Evolutionary conservation across 2,113 vertebrate species (phyloP), one percentile per base, ranked within the genome.

Genomic region (Eulemur macaco): DNA sequence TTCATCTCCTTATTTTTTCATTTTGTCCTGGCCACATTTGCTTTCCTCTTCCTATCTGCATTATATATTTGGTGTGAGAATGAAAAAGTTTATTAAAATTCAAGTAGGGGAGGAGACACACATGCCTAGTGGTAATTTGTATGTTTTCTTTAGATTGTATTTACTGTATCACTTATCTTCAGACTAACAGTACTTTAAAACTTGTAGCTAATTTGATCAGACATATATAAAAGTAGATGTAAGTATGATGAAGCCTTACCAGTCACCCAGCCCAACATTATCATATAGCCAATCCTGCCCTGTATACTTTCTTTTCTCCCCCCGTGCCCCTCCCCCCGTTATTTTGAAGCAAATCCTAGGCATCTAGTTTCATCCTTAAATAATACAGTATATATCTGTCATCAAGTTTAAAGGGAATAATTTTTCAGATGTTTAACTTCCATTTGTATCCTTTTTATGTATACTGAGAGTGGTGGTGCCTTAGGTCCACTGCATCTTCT

Each of bases 341-440:
- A 87, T 90, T 97, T 77, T 96, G 39, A 86, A 95, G 13, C 14
- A 95, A 68, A 58, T 77, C 54, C 52, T 94, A 73, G 39, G 50
- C 50, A 89, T 88, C 29, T 77, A 14, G 52, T 94, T 89, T 89
- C 77, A 54, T 91, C 39, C 13, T 31, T 93, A 88, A 91, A 63
- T 91, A 88, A 81, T 88, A 80, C 0, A 47, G 1, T 94, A 86
- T 86, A 69, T 73, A 58, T 66, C 6, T 92, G 27, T 90, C 31
- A 42, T 8, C 50, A 71, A 95, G 27, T 90, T 95, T 82, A 15
- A 92, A 89, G 74, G 66, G 11, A 76, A 56, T 95, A 42, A 77
- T 63, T 93, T 80, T 95, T 69, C n/a, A 94, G 23, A 81, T 81
- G 77, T 96, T 89, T 80, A 73, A 34, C 27, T 89, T 89, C 6